Evolutionary conservation across 2,888 invertebrate species (phyloP), one percentile per base, ranked within the genome.

Genomic region (Latheticus oryzae): DNA sequence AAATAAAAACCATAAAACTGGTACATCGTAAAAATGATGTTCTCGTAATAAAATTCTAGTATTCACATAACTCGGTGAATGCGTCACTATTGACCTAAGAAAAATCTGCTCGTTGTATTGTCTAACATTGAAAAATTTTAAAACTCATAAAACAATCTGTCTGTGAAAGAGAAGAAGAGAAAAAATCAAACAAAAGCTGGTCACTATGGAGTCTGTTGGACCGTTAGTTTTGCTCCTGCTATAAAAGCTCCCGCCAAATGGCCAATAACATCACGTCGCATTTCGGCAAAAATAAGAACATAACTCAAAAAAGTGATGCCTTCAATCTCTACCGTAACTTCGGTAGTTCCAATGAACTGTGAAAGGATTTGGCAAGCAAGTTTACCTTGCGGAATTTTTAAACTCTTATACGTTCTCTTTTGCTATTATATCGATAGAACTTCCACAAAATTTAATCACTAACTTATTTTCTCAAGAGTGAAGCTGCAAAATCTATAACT

Each of bases 231-330:
- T 57, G 48, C 51, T 21, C 21, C n/a, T 5, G 23, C 59, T 13
- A 58, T 62, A 60, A 62, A 62, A 58, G 58, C 54, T 57, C 40
- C 51, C 51, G 38, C 38, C 45, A 42, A 58, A 62, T 57, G 54
- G 57, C 57, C 58, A 55, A 62, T 60, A 60, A 59, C 54, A 33
- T 50, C 45, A 28, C 51, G 33, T 50, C 37, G 53, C 52, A 52
- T 54, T 54, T 54, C 53, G 45, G 45, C 19, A 54, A 54, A 54
- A 54, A 54, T 54, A 54, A 54, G 53, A 54, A 54, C 53, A 54
- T 54, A 54, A 54, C 53, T 54, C 35, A 37, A 45, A 37, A 45
- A 52, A 54, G 53, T 54, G 53, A 54, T 54, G 53, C 45, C 53
- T 54, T 45, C 53, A 54, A 54, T 54, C 53, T 54, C 45, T 13